phyloP scores from a whole-genome alignment of 1,140 invertebrate species.

The Leptopilina clavipes region DNA sequence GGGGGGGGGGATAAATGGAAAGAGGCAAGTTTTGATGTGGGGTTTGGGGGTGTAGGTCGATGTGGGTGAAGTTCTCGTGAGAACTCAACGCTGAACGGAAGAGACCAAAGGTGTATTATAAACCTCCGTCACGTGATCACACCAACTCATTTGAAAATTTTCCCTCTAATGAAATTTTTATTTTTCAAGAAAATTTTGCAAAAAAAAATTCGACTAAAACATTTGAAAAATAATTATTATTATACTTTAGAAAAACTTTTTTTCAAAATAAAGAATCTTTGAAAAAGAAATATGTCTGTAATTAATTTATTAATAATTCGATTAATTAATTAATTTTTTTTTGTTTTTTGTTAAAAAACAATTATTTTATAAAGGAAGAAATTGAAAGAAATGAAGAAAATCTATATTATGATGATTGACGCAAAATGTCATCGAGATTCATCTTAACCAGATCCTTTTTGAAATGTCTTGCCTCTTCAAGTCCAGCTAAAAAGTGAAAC shows the following conservation, averaged over 20 bases:
- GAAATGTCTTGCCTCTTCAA: conserved; percentile 18
- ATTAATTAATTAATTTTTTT: too few species aligned
- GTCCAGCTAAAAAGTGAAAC: conserved; percentile 54
- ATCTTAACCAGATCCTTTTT: conserved; percentile 30
- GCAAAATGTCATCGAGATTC: conserved; percentile 20
- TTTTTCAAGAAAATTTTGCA: background rate
- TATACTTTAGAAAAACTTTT: too few species aligned
- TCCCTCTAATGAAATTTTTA: background rate
- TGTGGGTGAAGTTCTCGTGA: conserved; percentile 66
- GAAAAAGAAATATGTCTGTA: too few species aligned
- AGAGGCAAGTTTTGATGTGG: conserved; percentile 25
- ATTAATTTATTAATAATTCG: too few species aligned
- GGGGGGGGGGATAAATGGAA: conserved; percentile 39
- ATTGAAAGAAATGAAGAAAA: too few species aligned
- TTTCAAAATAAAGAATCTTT: too few species aligned
- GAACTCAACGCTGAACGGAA: conserved; percentile 59
- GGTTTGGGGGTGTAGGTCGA: conserved; percentile 61
- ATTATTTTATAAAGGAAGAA: too few species aligned
- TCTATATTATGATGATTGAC: conserved; percentile 6
- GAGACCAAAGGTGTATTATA: background rate
- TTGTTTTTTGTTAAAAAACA: too few species aligned
- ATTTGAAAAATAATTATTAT: too few species aligned
- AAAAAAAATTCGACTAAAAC: background rate
- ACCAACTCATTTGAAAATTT: conserved; percentile 3
- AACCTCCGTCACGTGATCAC: conserved; percentile 52